Evolutionary conservation across 2,888 invertebrate species (phyloP), one percentile per base, ranked within the genome.

Genomic region (Aleiodes leptofemur): DNA sequence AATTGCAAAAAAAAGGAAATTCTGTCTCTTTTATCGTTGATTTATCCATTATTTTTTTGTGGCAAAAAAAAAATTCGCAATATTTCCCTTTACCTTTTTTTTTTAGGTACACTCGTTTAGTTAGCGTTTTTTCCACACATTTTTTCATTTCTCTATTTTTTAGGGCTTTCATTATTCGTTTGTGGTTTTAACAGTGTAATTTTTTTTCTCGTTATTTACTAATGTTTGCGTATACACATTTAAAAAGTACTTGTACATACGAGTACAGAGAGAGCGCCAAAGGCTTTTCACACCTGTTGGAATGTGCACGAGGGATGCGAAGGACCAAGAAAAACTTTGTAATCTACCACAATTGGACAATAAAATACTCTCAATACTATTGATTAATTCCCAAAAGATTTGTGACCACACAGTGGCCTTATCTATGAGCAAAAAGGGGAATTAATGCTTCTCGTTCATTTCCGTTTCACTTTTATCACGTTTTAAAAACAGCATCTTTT

Each of bases 281-380:
- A 55, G 71, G 80, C 79, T 77, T 83, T 83, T 85, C 84, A 83
- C 86, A 85, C 86, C 85, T 86, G 86, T 86, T 86, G 86, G 85
- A 86, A 86, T 85, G 86, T 34, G 80, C 53, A 56, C 56, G 69
- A 66, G 59, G 34, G 16, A 29, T n/a, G 2, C 29, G 53, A 55
- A 73, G 68, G 69, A 74, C 69, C 74, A 74, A 55, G 55, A 31
- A 51, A 70, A 74, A 70, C 74, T 64, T 70, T 64, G 59, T 38
- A 61, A 61, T 9, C 61, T 9, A 61, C 43, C 61, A 16, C 61
- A 43, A 61, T 61, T 61, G 14, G n/a, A 7, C 38, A 14, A 61
- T 61, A 61, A 14, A 38, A 61, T 61, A 43, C 38, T 31, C 43
- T 43, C 61, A 38, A 61, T 61, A 43, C 61, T 61, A 61, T 61